Evolutionary conservation across 2,113 vertebrate genomes (phyloP).

Genomic region (Cygnus atratus): DNA sequence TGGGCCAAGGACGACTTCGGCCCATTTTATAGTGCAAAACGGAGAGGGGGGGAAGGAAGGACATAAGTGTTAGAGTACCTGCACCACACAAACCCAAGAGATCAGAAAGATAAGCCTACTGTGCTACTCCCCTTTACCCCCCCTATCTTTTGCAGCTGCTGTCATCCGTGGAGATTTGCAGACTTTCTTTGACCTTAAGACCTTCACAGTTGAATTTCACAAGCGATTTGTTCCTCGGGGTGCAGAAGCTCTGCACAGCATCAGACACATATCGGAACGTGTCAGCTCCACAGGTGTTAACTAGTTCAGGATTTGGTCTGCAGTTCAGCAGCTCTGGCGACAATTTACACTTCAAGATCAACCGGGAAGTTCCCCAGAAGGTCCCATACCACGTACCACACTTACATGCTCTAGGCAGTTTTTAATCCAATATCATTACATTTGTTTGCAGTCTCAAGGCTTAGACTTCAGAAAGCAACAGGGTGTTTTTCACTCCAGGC

Average conservation of each 20-base stretch:
- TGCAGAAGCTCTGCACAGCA: neutral
- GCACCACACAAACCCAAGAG: neutral
- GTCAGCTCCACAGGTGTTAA: constrained; percentile 31
- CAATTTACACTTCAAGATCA: constrained; percentile 45
- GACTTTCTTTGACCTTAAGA: neutral
- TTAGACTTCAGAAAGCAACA: neutral
- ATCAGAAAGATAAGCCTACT: neutral
- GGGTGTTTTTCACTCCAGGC: neutral
- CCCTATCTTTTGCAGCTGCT: neutral
- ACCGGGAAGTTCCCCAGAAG: neutral
- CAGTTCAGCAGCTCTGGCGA: neutral
- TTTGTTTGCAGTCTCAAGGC: neutral
- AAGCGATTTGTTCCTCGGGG: constrained; percentile 34
- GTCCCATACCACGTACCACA: neutral
- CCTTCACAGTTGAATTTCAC: constrained; percentile 31
- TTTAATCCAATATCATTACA: neutral
- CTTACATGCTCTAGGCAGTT: neutral
- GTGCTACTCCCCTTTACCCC: neutral
- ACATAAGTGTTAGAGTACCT: neutral
- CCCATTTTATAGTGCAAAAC: neutral
- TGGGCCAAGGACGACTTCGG: neutral
- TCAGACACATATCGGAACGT: neutral
- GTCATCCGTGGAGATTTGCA: neutral
- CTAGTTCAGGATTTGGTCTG: neutral
- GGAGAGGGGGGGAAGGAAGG: neutral